Base-by-base conservation (phyloP, 1,140 invertebrate genomes). In the Plutomurus gul region DNA sequence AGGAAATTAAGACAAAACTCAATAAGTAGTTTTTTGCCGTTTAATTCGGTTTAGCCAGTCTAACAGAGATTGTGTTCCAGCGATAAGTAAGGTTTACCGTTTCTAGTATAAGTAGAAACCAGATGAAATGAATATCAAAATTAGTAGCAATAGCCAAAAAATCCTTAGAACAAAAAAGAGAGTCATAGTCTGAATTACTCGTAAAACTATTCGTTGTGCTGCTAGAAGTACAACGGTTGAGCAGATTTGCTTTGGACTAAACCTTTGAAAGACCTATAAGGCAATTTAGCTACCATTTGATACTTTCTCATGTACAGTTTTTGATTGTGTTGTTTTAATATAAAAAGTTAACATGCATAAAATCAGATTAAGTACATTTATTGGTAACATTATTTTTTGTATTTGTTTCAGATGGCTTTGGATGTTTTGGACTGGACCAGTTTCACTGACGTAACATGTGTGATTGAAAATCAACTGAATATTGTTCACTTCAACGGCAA, bases 351-450 rank as follows among this genome's bases (percentile, higher is more conserved):
- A 43, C 40, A 10, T 10, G 8, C n/a, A 43, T n/a, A n/a, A 43
- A 43, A 10, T 43, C n/a, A 43, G n/a, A 10, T 43, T 43, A 43
- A 10, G n/a, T 43, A 43, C n/a, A n/a, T n/a, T n/a, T n/a, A n/a
- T n/a, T n/a, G n/a, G n/a, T n/a, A 43, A 43, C n/a, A 18, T 65
- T 33, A 16, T 65, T 33, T 16, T 7, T 30, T 25, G 40, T 79
- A n/a, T 76, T 27, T 43, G 72, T 81, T 84, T 25, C 83, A 93
- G 91, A 94, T 96, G 89, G 95, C 95, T 73, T 91, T 97, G 71
- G 95, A 97, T 85, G 91, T 96, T 0, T 87, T 97, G 75, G 94
- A 96, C 83, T 97, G 96, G 96, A 86, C 86, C 51, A 93, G 92
- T 86, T 94, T 84, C 37, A 75, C 16, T 51, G 83, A 84, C 46